Conservation (phyloP, 2,113 vertebrate species). For the Sturnus vulgaris region DNA sequence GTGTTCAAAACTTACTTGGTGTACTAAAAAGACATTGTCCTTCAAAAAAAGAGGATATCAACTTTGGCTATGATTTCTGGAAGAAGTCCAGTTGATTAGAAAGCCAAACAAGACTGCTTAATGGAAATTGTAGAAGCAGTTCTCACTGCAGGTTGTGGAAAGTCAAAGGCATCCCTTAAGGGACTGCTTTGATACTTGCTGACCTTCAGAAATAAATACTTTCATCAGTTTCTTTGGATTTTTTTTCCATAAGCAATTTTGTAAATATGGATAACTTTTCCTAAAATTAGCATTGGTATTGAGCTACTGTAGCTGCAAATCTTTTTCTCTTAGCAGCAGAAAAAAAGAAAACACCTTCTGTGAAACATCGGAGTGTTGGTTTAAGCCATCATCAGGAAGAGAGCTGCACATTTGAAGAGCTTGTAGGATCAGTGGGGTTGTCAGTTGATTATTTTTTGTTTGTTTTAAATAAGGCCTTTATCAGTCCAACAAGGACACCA, state of each 20-base stretch:
- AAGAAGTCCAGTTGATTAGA: conserved; percentile 46
- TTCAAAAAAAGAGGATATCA: conserved; percentile 19
- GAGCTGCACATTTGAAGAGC: neutral
- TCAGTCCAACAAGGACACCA: neutral
- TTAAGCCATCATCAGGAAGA: neutral
- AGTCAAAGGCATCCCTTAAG: conserved; percentile 28
- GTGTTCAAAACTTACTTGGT: neutral
- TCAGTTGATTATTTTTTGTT: neutral
- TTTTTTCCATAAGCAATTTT: neutral
- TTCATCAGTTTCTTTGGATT: neutral
- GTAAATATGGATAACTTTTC: conserved; percentile 4
- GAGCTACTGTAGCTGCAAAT: neutral
- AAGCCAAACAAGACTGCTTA: conserved; percentile 48
- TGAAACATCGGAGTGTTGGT: neutral
- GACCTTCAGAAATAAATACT: conserved; percentile 50
- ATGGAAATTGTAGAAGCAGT: conserved; percentile 47
- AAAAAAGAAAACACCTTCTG: neutral
- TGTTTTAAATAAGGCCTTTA: neutral
- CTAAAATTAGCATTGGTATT: neutral
- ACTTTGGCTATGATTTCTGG: conserved; percentile 39
- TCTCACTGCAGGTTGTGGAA: conserved; percentile 13
- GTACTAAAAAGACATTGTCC: neutral
- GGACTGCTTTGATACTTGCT: conserved; percentile 32
- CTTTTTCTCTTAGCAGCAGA: neutral
- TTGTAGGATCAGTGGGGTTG: neutral